These are phyloP conservation scores for Allenopithecus nigroviridis DNA, from an alignment of 2,797 vertebrate genomes.

Conservation along the genomic window DNA sequence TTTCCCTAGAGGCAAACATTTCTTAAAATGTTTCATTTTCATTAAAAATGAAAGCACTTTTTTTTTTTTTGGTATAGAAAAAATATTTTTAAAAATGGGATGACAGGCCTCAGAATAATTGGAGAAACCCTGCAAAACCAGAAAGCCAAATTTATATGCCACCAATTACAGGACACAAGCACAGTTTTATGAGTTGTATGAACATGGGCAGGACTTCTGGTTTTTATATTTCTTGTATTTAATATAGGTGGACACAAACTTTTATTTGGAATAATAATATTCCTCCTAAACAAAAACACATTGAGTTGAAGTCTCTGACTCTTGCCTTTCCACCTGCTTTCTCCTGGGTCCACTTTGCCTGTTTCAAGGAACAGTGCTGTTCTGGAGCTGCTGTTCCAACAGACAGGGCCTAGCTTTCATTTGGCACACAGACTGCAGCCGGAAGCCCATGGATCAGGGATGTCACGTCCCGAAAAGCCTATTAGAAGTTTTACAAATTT, in stretches of 20 bases:
- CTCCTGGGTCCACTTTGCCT: neutral
- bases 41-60: neutral
- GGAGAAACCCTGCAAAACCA: neutral
- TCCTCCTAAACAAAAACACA: neutral
- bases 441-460: neutral
- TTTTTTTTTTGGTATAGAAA: neutral
- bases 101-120: neutral
- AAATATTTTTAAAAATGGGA: neutral
- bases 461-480: neutral
- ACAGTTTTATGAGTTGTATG: neutral
- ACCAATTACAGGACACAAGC: no score
- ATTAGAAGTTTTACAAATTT: neutral
- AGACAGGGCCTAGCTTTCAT: neutral
- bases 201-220: neutral
- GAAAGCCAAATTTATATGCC: neutral
- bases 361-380: no score
- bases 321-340: neutral
- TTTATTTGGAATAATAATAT: neutral
- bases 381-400: neutral
- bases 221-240: neutral
- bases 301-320: neutral
- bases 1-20: neutral
- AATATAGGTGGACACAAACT: neutral
- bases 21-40: neutral
- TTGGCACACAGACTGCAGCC: no score